Base-by-base conservation (phyloP, 2,797 vertebrate genomes). In the Danio aesculapii region DNA sequence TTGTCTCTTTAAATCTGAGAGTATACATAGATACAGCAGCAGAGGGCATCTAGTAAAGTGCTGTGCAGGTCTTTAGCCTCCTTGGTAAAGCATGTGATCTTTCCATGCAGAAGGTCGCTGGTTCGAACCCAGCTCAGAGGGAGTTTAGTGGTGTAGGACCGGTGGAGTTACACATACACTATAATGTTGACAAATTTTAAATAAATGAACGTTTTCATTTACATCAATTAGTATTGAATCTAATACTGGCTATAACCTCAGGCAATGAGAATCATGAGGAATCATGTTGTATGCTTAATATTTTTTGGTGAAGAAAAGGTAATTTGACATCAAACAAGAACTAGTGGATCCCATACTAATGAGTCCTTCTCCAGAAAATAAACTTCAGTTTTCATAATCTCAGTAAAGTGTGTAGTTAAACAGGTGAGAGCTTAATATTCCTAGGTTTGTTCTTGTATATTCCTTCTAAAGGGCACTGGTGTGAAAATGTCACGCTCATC, bases 401-500 rank as follows among this genome's bases (percentile, higher is more conserved):
- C 30, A 47, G 43, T 69, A 50, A 41, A 49, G 2, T 16, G 6
- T 39, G 6, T 2, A 17, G 4, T 43, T 73, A 58, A 44, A 73
- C 19, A 47, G 0, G 3, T 17, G 30, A 19, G 21, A 78, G 11
- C 12, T 69, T 50, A 61, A 61, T 70, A 62, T 71, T 53, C 19
- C 49, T 63, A 11, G 10, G 41, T 79, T 52, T 66, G 50, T 16
- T 19, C 21, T 12, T 19, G 63, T 57, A 63, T 57, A 41, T 58
- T 74, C 50, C 10, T 47, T 73, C 19, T 74, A 74, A 58, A 74
- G 70, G 70, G 50, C 61, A 66, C 43, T 66, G 61, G 62, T 81
- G 50, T 74, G 43, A 49, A 72, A 79, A 79, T 79, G 49, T 79
- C 77, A 72, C 52, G 47, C 70, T 79, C 68, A 71, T 70, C 67